A percentile compares a stretch with the other conserved stretches of the same genome.
Conservation (phyloP, 2,797 vertebrate genomes). For the Valencia hispanica region DNA sequence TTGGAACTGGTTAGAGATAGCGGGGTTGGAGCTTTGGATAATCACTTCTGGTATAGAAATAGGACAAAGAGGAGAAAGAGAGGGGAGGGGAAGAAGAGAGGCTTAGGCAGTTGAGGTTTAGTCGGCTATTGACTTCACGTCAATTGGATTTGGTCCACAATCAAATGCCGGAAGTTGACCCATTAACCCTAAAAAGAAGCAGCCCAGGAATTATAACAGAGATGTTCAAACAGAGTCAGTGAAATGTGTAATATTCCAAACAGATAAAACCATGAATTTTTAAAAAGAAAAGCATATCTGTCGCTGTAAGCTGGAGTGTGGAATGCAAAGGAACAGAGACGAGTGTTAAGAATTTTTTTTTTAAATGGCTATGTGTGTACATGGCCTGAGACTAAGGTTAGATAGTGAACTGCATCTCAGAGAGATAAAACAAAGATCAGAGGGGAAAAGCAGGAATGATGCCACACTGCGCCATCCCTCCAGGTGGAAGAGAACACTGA, state of each 20-base stretch:
- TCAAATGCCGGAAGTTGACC: slow-evolving; percentile 26
- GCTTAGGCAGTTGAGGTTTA: slow-evolving; percentile 43
- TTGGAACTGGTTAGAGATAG: slow-evolving; percentile 5
- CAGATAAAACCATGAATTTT: slow-evolving; percentile 4
- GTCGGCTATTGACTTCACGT: slow-evolving; percentile 51
- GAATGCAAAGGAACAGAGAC: slow-evolving; percentile 6
- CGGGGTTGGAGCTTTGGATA: slow-evolving; percentile 1
- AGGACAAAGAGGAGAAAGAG: slow-evolving; percentile 28
- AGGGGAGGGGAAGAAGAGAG: slow-evolving; percentile 39
- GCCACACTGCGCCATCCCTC: slow-evolving; percentile 23
- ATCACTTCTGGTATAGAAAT: slow-evolving; percentile 14
- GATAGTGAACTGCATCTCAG: slow-evolving; percentile 39
- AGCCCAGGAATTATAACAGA: neutral
- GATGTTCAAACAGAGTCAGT: slow-evolving; percentile 1
- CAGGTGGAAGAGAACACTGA: neutral
- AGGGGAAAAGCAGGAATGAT: slow-evolving; percentile 44
- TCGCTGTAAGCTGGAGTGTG: slow-evolving; percentile 7
- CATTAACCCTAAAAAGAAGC: slow-evolving; percentile 17
- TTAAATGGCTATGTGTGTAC: too few relatives aligned
- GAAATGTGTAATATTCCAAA: neutral
- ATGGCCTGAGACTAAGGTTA: slow-evolving; percentile 25
- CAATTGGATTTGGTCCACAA: slow-evolving; percentile 41
- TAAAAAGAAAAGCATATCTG: slow-evolving; percentile 15
- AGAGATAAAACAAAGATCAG: slow-evolving; percentile 57
- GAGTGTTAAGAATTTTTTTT: neutral